Evolutionary conservation across 1,140 invertebrate species (phyloP), one percentile per base, ranked within the genome.

Genomic region (Anadara kagoshimensis): DNA sequence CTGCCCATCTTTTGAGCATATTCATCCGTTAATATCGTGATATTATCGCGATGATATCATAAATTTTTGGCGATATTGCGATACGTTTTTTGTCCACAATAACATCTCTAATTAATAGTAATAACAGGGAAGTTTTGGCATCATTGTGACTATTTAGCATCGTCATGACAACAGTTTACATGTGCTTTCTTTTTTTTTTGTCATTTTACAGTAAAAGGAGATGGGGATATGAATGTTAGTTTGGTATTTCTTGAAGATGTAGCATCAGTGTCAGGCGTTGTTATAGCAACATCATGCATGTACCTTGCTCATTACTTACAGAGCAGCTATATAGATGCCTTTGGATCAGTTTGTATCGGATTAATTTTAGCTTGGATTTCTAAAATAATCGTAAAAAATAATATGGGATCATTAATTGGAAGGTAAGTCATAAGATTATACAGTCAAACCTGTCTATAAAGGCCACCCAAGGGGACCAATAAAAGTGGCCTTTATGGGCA

Each of bases 201-300:
- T 22, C 1, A 51, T 73, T n/a, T 73, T 70, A 20, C 74, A 88
- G 85, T 87, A 24, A 69, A 72, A 62, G 54, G 82, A 73, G 90
- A 91, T 29, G 85, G 94, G 76, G 97, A 99, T 91, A 98, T 98
- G 0, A 97, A 95, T 41, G 94, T 99, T 3, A 99, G 97, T 89
- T 97, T 99, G 20, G 97, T 99, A 1, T 91, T 99, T 10, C 91
- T 99, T 78, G 98, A 99, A 91, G 98, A 99, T 88, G 93, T 95
- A 54, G 98, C 97, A 43, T 97, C 98, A 7, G 96, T 98, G 14
- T 89, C 94, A 10, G 97, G 98, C 22, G 96, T 99, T 1, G 83
- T 91, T 0, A 92, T 97, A 16, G 97, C 98, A 7, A 94, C 91
- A 2, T 85, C 89, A n/a, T 98, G 96, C 78, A 98, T 99, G 95